Conservation (phyloP, 2,888 invertebrate species). For the Lasioglossum calceatum region DNA sequence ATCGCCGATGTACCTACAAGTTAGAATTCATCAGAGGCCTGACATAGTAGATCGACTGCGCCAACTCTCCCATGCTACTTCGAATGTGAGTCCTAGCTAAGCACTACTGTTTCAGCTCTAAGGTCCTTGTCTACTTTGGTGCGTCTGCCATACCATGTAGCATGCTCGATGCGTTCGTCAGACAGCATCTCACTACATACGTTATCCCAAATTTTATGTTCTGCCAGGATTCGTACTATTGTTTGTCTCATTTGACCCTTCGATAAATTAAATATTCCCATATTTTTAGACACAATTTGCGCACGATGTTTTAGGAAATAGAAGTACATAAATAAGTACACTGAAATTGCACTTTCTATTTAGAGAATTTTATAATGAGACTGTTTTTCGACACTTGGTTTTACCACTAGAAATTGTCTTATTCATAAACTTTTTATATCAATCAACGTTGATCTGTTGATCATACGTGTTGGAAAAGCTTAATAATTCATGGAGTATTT, state of each 20-base stretch:
- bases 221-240: not conserved
- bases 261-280: not conserved
- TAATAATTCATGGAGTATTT: not conserved
- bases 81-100: slow-evolving; percentile 67
- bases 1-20: slow-evolving; percentile 89
- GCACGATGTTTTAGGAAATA: not conserved
- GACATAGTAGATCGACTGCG: not conserved
- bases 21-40: slow-evolving; percentile 47
- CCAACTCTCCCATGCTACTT: slow-evolving; percentile 64
- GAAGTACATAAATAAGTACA: not conserved
- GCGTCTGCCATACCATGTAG: slow-evolving; percentile 58
- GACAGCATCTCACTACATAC: slow-evolving; percentile 13
- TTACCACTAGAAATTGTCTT: not conserved
- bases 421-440: not conserved
- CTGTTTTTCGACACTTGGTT: not conserved
- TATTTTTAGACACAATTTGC: not conserved
- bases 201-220: slow-evolving; percentile 17
- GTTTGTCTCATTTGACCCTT: not conserved
- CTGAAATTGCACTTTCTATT: not conserved
- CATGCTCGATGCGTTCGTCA: slow-evolving; percentile 59
- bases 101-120: slow-evolving; percentile 67
- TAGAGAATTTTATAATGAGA: not conserved
- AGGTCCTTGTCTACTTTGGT: slow-evolving; percentile 62
- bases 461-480: not conserved
- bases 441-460: not conserved